Evolutionary conservation across 37 sponge, comb jelly and placozoan species (phyloP).

Genomic region (Halisarca cf. caerulea): DNA sequence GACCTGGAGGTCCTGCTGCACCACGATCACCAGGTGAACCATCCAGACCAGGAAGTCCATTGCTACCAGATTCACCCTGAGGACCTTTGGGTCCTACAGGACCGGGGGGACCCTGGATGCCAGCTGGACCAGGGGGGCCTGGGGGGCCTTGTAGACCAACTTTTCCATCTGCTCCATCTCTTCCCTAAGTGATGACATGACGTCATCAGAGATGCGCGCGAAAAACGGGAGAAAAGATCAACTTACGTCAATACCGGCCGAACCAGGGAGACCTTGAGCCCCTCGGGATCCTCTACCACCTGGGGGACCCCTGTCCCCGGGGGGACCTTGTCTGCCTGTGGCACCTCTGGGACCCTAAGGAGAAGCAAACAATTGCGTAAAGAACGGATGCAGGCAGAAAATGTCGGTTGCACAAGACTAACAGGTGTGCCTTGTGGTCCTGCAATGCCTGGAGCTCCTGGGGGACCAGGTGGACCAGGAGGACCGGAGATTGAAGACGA

Average conservation of each 20-base stretch:
- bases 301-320: constrained; percentile 31
- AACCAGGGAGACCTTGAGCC: constrained; percentile 36
- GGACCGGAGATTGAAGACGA: constrained; percentile 40
- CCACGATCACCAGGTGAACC: constrained; percentile 20
- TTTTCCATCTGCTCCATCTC: constrained; percentile 58
- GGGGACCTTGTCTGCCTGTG: constrained; percentile 39
- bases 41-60: constrained; percentile 15
- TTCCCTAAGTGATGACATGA: not conserved
- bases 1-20: constrained; percentile 54
- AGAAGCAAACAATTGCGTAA: not conserved
- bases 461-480: constrained; percentile 52
- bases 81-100: constrained; percentile 39
- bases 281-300: constrained; percentile 26
- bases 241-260: constrained; percentile 6
- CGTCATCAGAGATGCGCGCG: not conserved
- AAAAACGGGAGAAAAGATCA: not conserved
- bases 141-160: constrained; percentile 53
- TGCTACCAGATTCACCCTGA: constrained; percentile 20
- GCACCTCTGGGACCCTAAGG: constrained; percentile 40
- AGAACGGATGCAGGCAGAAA: too few species aligned
- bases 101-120: constrained; percentile 33
- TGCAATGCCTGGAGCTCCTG: constrained; percentile 48
- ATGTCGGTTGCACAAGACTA: constrained; percentile 18
- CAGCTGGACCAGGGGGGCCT: constrained; percentile 53
- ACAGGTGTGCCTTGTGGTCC: constrained; percentile 63